Conservation (phyloP, 1,140 invertebrate genomes). For the Sitodiplosis mosellana region DNA sequence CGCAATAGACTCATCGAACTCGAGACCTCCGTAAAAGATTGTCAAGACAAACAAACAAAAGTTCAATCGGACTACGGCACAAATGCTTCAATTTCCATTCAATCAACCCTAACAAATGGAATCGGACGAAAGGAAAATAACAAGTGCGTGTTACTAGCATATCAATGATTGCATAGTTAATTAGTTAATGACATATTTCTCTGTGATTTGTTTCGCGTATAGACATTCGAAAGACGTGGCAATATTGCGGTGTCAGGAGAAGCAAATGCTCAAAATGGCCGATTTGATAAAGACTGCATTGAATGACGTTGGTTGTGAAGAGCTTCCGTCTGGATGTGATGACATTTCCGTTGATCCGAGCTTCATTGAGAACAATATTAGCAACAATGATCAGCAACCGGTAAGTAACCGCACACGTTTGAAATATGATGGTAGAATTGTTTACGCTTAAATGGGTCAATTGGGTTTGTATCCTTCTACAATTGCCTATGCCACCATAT, state of each 20-base stretch:
- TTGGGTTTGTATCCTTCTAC: no score
- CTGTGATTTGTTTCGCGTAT: background rate
- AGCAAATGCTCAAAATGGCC: slow-evolving; percentile 57
- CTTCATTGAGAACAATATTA: slow-evolving; percentile 22
- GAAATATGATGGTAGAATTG: no score
- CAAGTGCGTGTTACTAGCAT: slow-evolving; percentile 13
- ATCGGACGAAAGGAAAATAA: slow-evolving; percentile 28
- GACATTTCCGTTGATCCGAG: slow-evolving; percentile 38
- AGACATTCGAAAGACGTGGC: slow-evolving; percentile 29
- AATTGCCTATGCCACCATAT: background rate
- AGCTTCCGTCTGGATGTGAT: slow-evolving; percentile 68
- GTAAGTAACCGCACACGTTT: no score
- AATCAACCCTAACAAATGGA: slow-evolving; percentile 19
- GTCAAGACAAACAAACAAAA: slow-evolving; percentile 39
- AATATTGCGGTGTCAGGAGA: slow-evolving; percentile 54
- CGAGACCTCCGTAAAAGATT: slow-evolving; percentile 48
- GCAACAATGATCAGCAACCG: slow-evolving; percentile 18
- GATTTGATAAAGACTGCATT: slow-evolving; percentile 68
- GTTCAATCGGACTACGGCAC: slow-evolving; percentile 29
- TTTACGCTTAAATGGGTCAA: no score
- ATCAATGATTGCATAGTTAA: background rate
- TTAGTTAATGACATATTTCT: no score
- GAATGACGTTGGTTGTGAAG: slow-evolving; percentile 66
- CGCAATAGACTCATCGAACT: slow-evolving; percentile 56
- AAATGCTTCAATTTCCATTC: slow-evolving; percentile 14